Conservation (phyloP, 2,888 invertebrate genomes). For the Tiliacea citrago region DNA sequence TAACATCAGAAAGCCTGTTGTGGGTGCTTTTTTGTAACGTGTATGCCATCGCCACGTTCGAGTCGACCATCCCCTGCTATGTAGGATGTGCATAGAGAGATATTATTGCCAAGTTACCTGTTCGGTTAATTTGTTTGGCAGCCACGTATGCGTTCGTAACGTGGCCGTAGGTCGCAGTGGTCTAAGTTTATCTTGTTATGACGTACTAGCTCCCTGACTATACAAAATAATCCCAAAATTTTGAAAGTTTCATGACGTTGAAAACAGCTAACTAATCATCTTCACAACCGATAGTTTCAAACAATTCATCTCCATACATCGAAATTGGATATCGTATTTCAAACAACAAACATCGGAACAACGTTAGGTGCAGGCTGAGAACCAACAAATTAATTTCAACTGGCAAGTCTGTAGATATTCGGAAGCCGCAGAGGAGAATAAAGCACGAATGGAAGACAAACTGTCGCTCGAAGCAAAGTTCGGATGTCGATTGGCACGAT, state of each 20-base stretch:
- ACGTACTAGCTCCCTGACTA: neutral
- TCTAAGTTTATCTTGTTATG: too few species aligned
- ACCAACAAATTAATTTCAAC: constrained; percentile 59
- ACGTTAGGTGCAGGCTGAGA: constrained; percentile 21
- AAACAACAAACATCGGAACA: constrained; percentile 36
- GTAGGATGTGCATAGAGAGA: neutral
- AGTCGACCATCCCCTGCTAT: neutral
- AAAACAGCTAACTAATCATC: constrained; percentile 2
- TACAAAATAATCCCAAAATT: neutral
- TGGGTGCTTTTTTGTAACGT: neutral
- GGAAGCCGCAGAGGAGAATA: constrained; percentile 32
- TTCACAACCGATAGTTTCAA: constrained; percentile 20
- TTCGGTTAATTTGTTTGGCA: neutral
- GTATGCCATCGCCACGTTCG: neutral
- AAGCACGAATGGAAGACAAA: constrained; percentile 52
- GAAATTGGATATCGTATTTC: constrained; percentile 40
- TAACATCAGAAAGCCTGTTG: neutral
- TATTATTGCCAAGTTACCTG: neutral
- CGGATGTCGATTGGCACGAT: constrained; percentile 43
- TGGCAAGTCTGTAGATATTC: constrained; percentile 47
- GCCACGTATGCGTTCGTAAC: neutral
- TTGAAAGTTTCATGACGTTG: neutral
- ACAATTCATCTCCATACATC: constrained; percentile 20
- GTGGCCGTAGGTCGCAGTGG: neutral
- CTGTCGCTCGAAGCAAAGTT: constrained; percentile 42